A percentile compares a stretch with the other conserved stretches of the same genome.
Evolutionary conservation across 2,888 invertebrate genomes (phyloP).

Genomic region (Troides oblongomaculatus): DNA sequence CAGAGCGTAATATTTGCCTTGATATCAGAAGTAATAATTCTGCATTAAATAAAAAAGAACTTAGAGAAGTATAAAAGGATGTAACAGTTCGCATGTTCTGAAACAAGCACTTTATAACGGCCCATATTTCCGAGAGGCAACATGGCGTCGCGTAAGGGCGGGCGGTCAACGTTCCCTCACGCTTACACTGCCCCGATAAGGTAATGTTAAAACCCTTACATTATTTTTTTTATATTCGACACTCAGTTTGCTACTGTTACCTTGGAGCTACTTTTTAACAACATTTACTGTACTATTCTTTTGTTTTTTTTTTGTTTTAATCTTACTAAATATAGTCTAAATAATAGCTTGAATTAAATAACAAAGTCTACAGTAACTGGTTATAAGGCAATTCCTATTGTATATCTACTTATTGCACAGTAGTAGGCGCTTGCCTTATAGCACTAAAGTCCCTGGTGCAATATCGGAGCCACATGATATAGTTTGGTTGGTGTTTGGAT

Average conservation of each 20-base stretch:
- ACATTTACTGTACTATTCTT: slow-evolving; percentile 5
- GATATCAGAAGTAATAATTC: background rate
- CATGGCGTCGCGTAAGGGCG: slow-evolving; percentile 47
- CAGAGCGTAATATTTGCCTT: no score
- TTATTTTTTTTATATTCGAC: slow-evolving; percentile 10
- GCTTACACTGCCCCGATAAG: slow-evolving; percentile 37
- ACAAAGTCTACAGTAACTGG: no score
- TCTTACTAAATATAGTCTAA: no score
- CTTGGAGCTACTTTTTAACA: slow-evolving; percentile 9
- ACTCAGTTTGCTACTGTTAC: slow-evolving; percentile 17
- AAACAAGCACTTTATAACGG: slow-evolving; percentile 46
- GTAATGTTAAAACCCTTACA: slow-evolving; percentile 24
- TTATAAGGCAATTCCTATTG: no score
- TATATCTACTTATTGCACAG: no score
- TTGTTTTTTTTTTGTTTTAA: background rate
- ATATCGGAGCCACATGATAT: no score
- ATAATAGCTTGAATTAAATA: no score
- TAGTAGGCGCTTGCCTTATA: no score
- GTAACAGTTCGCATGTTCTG: slow-evolving; percentile 56
- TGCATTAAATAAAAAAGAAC: slow-evolving; percentile 25
- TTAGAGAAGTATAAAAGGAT: slow-evolving; percentile 32
- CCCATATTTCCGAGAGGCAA: slow-evolving; percentile 47
- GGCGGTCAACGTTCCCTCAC: slow-evolving; percentile 47
- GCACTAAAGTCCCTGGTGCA: no score
- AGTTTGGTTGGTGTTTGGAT: no score